Base-by-base conservation (phyloP, 2,888 invertebrate species). In the Eueremaeus valkanovi region DNA sequence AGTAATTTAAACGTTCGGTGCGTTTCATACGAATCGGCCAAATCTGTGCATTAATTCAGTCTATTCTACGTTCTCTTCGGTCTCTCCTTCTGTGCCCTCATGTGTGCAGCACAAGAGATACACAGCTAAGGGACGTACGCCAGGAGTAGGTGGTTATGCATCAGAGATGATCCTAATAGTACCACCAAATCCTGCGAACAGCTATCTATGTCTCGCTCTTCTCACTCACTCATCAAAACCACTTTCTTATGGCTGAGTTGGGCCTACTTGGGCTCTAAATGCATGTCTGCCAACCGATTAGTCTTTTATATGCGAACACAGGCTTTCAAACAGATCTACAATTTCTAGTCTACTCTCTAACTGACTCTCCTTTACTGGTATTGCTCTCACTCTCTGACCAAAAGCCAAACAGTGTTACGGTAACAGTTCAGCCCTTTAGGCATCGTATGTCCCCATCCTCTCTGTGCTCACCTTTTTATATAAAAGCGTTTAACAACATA, bases 401-500 rank as follows among this genome's bases (percentile, higher is more conserved):
- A 55, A 55, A 27, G 27, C 55, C 8, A 5, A 6, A 11, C 24
- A 9, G 24, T 24, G 40, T 21, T 68, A 24, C 3, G 18, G 21
- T 51, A n/a, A n/a, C 16, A 6, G 18, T n/a, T 6, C 51, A 55
- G 21, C 66, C 36, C 68, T 68, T 68, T 42, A 42, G 68, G 68
- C 68, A 63, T 33, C 31, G 31, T 29, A 18, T 3, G 33, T 5
- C 55, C 31, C 33, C n/a, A 9, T 3, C 33, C 63, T 63, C n/a
- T 63, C 68, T 68, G 42, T 68, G n/a, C 68, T 68, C 68, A 40
- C 42, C 42, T 68, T 68, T 68, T 68, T 40, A 68, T 68, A 68
- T 68, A 40, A 61, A 68, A 68, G 68, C 36, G 68, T 68, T 68
- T 68, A 27, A 68, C 40, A 68, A 42, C 40, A 68, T 42, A 68